Base-by-base conservation (phyloP, 2,797 vertebrate genomes). In the Lepilemur ruficaudatus region DNA sequence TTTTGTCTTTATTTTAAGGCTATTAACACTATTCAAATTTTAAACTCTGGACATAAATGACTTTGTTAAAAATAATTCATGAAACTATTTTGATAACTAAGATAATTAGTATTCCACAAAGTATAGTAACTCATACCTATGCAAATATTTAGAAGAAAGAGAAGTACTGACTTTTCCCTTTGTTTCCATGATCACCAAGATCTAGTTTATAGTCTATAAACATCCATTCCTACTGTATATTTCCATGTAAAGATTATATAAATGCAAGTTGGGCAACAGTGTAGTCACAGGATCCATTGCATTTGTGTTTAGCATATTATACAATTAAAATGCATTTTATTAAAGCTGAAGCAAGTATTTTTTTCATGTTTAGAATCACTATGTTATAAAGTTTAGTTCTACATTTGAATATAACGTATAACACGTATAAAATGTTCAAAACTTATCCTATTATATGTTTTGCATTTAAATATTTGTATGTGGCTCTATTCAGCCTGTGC, bases 391-490 rank as follows among this genome's bases (percentile, higher is more conserved):
- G 25, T 80, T 94, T 94, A 88, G 72, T 17, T 93, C 55, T 91
- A 23, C 43, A 52, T 93, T 95, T 96, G 35, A 94, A 30, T 76
- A 32, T 69, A 80, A 76, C 7, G 35, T 92, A 28, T 59, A 28
- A 59, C 57, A 59, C 1, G 10, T 63, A 38, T 93, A 89, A 90
- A 95, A 43, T 94, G 8, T 91, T 95, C 41, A 85, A 80, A 82
- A 92, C 17, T 82, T 90, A 88, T 0, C 30, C 52, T 46, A 9
- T 72, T 86, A 23, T 13, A 50, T 79, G 15, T 59, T 76, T 92
- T 91, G 13, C 18, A 81, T 91, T 97, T 91, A 69, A 87, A 80
- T 94, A 78, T 95, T 92, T 93, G 12, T 79, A 13, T 92, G 20
- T 84, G 55, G 76, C 11, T 28, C 12, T 84, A 28, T 87, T 76